Base-by-base conservation (phyloP, 2,113 vertebrate species). In the Paramisgurnus dabryanus region DNA sequence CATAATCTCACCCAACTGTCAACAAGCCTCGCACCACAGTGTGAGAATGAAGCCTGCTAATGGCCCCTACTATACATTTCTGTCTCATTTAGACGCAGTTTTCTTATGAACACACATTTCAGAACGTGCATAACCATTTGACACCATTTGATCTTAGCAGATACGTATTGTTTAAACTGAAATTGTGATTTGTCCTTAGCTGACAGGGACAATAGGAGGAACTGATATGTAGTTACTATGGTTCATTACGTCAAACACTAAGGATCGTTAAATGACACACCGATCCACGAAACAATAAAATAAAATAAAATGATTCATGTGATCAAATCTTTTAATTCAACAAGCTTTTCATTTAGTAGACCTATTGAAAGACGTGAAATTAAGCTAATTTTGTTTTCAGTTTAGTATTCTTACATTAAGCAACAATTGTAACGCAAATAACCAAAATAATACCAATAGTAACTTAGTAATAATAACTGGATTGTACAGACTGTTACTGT, bases 1-100 rank as follows among this genome's bases (percentile, higher is more conserved):
- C 82, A 80, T 64, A 82, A 78, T 72, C 50, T 63, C 50, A 55
- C 75, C 76, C 47, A 70, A 65, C 43, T 81, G 71, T 40, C 55
- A 53, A 60, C 43, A 65, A 76, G 45, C 9, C 57, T 82, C 5
- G 12, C n/a, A 55, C 34, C 0, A 7, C 34, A 66, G 75, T 66
- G 75, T 72, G 58, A 65, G 67, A 78, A 71, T 39, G 43, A 50
- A 58, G 18, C 17, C 58, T 17, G 4, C 9, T 63, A 70, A 79
- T 1, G 7, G 15, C 49, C 65, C 41, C 18, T 39, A 50, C 76
- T 15, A 15, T 45, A 47, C 15, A 3, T 50, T 58, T 66, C 41
- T 12, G 18, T 67, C 71, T 39, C 58, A 49, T 39, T 18, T 43
- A 3, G 27, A 34, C 27, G 22, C 22, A 22, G 22, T 22, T 22